phyloP scores from a whole-genome alignment of 2,113 vertebrate species.

The Heterocephalus glaber region DNA sequence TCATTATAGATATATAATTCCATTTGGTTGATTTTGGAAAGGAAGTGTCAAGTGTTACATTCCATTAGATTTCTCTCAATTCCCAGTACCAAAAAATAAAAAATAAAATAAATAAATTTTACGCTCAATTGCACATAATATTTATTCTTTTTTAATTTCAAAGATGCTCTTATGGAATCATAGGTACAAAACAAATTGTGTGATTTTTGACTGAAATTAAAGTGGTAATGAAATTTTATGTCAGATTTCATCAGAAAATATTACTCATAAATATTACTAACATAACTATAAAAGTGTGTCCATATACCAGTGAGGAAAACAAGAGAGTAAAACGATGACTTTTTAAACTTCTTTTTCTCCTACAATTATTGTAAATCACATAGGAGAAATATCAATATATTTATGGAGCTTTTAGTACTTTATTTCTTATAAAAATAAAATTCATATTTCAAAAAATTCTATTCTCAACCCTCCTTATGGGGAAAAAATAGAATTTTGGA shows the following conservation, averaged over 20 bases:
- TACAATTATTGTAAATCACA: background rate
- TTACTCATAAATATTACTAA: background rate
- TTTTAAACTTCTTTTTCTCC: background rate
- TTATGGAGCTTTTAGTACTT: background rate
- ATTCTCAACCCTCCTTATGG: background rate
- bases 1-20: background rate
- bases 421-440: slow-evolving; percentile 10
- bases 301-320: background rate
- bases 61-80: background rate
- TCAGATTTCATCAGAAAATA: background rate
- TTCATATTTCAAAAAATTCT: background rate
- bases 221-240: background rate
- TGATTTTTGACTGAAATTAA: background rate
- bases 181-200: background rate
- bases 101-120: too few relatives aligned
- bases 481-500: background rate
- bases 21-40: background rate
- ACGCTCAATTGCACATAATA: background rate
- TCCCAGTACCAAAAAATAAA: too few relatives aligned
- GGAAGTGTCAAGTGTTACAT: background rate
- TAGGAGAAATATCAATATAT: background rate
- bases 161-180: background rate
- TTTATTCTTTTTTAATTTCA: slow-evolving; percentile 29
- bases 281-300: background rate
- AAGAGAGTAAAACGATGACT: background rate